Base-by-base conservation (phyloP, 2,888 invertebrate genomes). In the Poecilobothrus nobilitatus region DNA sequence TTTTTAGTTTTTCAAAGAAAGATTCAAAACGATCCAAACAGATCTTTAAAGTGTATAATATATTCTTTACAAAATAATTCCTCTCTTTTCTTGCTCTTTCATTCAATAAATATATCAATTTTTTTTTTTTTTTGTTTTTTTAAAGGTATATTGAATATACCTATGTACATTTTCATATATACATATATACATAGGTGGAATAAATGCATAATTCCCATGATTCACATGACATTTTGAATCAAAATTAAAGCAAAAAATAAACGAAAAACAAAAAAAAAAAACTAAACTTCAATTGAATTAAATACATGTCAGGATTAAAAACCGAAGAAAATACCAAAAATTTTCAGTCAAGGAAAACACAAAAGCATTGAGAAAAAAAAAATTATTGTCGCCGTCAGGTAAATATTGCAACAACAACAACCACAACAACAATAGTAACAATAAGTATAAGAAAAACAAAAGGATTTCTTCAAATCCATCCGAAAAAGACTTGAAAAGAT, bases 211-310 rank as follows among this genome's bases (percentile, higher is more conserved):
- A 18, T 53, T 53, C 53, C n/a, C 53, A 53, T 53, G 53, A 53
- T 53, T 53, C n/a, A 53, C 53, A 53, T 53, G 53, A 53, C 53
- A 53, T 53, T 53, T 53, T 53, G 53, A 53, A 53, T 53, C 53
- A 53, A 53, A 53, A 18, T 53, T 53, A 53, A 53, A n/a, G n/a
- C n/a, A n/a, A n/a, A n/a, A n/a, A n/a, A n/a, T n/a, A n/a, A n/a
- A n/a, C n/a, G n/a, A n/a, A n/a, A 53, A 53, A 3, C 5, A 5
- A 27, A 27, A 27, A 27, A 27, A 27, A 27, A 27, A 27, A 27
- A 27, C 27, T 27, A 27, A n/a, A 9, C 53, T 53, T 53, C 53
- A 53, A 53, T 53, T 53, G 53, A 53, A 53, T 53, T 53, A 53
- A 53, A 53, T 53, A n/a, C 53, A 53, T 53, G 53, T 53, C 53